Base-by-base conservation (phyloP, 1,140 invertebrate genomes). In the Drosophila funebris region DNA sequence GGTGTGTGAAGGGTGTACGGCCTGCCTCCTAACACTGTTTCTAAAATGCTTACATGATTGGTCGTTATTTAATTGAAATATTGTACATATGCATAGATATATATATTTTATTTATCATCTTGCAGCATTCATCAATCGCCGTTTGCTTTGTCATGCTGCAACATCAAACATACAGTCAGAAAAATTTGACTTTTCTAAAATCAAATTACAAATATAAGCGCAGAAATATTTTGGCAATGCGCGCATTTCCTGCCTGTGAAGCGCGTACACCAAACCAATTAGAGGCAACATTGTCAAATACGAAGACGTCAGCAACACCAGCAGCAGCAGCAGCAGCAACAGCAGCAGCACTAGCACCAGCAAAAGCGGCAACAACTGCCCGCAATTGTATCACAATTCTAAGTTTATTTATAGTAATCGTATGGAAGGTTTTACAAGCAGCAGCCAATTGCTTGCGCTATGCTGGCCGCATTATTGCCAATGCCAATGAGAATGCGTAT, bases 181-280 rank as follows among this genome's bases (percentile, higher is more conserved):
- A 82, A 73, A 79, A 89, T 79, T 84, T 91, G 67, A 91, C 80
- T 78, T 91, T 91, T 90, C 73, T 90, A 62, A 91, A 91, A 91
- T 91, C 90, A 63, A 91, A 91, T 82, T 91, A 91, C 75, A 91
- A 91, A 85, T 91, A 91, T 76, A 91, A 91, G 57, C 90, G 90
- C 61, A 91, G 90, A 90, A 54, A 66, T 16, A 72, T 54, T 70
- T 52, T 22, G 54, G 62, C 66, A 78, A 76, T 88, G 66, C 53
- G 63, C 71, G 74, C 78, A 85, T 73, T 83, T 87, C 83, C 77
- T 78, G 63, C 66, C 58, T 24, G 22, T 48, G 67, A 76, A 76
- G 69, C 82, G 77, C 75, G 73, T 69, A 69, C 73, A 63, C 58
- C 73, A 71, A 70, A 73, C 66, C 85, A 85, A 76, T 80, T 80